A percentile compares a stretch with the other conserved stretches of the same genome.
Evolutionary conservation across 2,888 invertebrate species (phyloP).

Genomic region (Allacma fusca): DNA sequence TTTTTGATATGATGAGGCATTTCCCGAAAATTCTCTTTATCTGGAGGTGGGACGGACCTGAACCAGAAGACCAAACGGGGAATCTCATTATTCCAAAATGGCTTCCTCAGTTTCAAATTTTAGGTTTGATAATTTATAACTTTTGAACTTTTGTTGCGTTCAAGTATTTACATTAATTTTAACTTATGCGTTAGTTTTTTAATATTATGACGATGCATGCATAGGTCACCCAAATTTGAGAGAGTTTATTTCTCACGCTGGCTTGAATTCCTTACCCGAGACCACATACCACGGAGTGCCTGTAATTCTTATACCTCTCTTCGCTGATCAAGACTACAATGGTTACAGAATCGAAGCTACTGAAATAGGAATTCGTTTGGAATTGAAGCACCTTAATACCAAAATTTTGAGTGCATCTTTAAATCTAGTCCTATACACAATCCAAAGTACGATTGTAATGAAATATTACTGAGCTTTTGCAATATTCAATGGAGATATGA

Average conservation of each 20-base stretch:
- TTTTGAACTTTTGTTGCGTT: too few species aligned
- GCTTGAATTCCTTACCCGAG: too few species aligned
- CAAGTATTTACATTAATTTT: too few species aligned
- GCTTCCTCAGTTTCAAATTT: conserved; percentile 21
- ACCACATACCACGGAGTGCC: too few species aligned
- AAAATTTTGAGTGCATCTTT: conserved; percentile 40
- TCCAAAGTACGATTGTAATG: too few species aligned
- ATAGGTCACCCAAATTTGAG: conserved; percentile 61
- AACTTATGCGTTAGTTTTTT: too few species aligned
- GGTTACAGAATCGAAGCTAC: conserved; percentile 39
- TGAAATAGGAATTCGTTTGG: conserved; percentile 47
- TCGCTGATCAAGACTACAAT: too few species aligned
- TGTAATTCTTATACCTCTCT: too few species aligned
- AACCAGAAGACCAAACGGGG: background rate
- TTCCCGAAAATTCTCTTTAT: conserved; percentile 56
- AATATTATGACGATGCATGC: too few species aligned
- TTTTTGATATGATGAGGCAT: conserved; percentile 45
- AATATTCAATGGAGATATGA: too few species aligned
- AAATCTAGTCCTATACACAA: conserved; percentile 48
- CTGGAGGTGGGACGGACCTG: conserved; percentile 46
- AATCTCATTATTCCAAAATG: too few species aligned
- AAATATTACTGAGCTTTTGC: too few species aligned
- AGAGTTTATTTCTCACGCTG: conserved; percentile 64
- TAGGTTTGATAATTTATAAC: background rate
- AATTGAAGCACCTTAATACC: conserved; percentile 38